These are phyloP conservation scores for Mactra quadrangularis DNA, from an alignment of 1,140 invertebrate species.

Conservation along the genomic window DNA sequence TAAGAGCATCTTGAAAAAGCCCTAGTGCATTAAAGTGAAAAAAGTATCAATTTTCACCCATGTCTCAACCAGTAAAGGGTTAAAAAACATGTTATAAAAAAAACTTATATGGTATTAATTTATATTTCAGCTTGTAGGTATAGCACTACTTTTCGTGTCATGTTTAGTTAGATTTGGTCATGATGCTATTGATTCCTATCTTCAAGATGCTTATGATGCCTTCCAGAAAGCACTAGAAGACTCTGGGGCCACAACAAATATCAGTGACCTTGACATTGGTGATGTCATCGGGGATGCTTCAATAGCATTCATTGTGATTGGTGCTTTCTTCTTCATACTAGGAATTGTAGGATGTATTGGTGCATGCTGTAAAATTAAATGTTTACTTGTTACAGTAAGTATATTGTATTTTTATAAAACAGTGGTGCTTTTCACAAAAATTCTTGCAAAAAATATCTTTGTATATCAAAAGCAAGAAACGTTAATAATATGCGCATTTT, in stretches of 20 bases:
- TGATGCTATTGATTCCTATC: slow-evolving; percentile 48
- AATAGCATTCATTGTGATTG: slow-evolving; percentile 64
- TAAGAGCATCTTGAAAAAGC: no score
- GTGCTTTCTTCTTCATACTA: slow-evolving; percentile 63
- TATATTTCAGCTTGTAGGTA: slow-evolving; percentile 63
- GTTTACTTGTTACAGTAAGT: slow-evolving; percentile 61
- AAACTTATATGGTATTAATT: no score
- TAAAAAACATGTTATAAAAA: no score
- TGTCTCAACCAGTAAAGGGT: no score
- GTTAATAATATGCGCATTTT: no score
- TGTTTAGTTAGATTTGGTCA: slow-evolving; percentile 63
- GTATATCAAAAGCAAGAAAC: no score
- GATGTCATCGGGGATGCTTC: slow-evolving; percentile 59
- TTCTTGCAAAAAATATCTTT: no score
- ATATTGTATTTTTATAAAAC: no score
- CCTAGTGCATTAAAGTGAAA: no score
- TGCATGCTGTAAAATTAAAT: slow-evolving; percentile 60
- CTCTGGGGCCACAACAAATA: not conserved
- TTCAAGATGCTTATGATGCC: slow-evolving; percentile 46
- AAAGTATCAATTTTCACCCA: no score
- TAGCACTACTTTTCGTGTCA: slow-evolving; percentile 61
- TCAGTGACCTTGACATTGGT: slow-evolving; percentile 60
- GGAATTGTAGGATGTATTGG: slow-evolving; percentile 65
- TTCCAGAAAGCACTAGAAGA: slow-evolving; percentile 52
- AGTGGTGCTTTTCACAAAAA: no score